Base-by-base conservation (phyloP, 2,797 vertebrate species). In the Catamblyrhynchus diadema region DNA sequence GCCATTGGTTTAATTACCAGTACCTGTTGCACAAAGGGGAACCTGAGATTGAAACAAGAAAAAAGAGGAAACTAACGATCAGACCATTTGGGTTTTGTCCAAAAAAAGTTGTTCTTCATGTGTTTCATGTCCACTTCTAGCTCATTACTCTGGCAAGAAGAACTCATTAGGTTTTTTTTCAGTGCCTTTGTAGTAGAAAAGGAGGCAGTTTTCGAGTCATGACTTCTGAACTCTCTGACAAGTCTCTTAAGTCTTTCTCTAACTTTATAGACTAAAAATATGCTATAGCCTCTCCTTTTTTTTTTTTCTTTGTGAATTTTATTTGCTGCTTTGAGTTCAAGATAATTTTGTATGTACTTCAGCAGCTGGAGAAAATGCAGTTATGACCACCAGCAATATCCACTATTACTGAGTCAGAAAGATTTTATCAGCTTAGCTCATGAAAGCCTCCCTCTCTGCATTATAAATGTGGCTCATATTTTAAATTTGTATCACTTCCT, bases 341-440 rank as follows among this genome's bases (percentile, higher is more conserved):
- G 61, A 56, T 91, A 32, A 35, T 77, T 91, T 77, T 83, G 37
- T 53, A 41, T 32, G 41, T 87, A 71, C 44, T 92, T 92, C 39
- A 91, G 82, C 44, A 66, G 59, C 8, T 65, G 57, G 53, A 94
- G 72, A 87, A 94, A 94, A 93, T 73, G 64, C 73, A 82, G 67
- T 85, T 90, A 92, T 57, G 77, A 79, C 77, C 80, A 75, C 71
- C 64, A 92, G 81, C 88, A 93, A 79, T 88, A 95, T 79, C 62
- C 48, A 72, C 33, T 53, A 8, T 35, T 80, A 66, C 53, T 30
- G 65, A 91, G 47, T 75, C 92, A 88, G 86, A 93, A 88, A 73
- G 92, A 72, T 90, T 93, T 95, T 86, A 94, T 86, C 88, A 94
- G 62, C 82, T 95, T 85, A 90, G 70, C 56, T 81, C 85, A 59